These are phyloP conservation scores for Zygaena filipendulae DNA, from an alignment of 2,888 invertebrate species.

Conservation along the genomic window DNA sequence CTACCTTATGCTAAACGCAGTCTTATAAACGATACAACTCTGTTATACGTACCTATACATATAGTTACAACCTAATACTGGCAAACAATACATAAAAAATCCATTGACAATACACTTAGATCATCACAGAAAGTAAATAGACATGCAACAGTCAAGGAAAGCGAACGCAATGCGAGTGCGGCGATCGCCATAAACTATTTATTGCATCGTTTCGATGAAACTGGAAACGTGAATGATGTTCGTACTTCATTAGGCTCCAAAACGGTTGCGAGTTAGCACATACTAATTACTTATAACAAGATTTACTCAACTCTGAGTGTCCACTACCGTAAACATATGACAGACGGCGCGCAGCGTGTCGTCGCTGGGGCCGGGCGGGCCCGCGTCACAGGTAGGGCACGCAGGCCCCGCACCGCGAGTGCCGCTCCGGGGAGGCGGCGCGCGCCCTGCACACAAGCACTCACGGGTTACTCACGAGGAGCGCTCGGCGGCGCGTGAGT, in stretches of 20 bases:
- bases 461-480: constrained; percentile 64
- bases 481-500: constrained; percentile 54
- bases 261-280: constrained; percentile 44
- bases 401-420: constrained; percentile 53
- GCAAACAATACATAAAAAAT: constrained; percentile 8
- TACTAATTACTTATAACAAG: too few species aligned
- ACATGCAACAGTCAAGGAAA: constrained; percentile 42
- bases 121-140: constrained; percentile 25
- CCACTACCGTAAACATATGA: constrained; percentile 48
- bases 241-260: constrained; percentile 24
- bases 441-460: constrained; percentile 63
- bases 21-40: constrained; percentile 46
- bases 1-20: constrained; percentile 57
- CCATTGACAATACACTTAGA: too few species aligned
- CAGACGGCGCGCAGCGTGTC: constrained; percentile 31
- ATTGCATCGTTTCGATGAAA: constrained; percentile 28
- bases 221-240: constrained; percentile 23
- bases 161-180: constrained; percentile 29
- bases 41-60: too few species aligned
- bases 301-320: constrained; percentile 49
- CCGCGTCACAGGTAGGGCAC: constrained; percentile 56
- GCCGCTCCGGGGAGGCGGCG: constrained; percentile 51
- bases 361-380: constrained; percentile 14
- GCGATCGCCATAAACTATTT: too few species aligned
- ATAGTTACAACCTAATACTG: constrained; percentile 46